These are phyloP conservation scores for Cyclopterus lumpus DNA, from an alignment of 2,797 vertebrate genomes.

Conservation along the genomic window DNA sequence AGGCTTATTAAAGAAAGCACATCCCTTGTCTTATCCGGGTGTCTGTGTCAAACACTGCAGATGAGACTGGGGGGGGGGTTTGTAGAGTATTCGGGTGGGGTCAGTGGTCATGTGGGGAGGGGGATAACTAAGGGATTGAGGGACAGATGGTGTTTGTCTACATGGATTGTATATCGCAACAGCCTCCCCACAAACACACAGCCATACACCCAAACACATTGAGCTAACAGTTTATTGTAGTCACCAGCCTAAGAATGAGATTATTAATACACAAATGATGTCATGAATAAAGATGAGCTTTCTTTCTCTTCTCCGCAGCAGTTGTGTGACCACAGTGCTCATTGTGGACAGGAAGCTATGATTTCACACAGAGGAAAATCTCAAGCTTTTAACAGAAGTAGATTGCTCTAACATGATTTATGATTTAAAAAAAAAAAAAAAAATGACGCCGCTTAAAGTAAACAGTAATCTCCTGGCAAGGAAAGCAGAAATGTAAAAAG, in stretches of 20 bases:
- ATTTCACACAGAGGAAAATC: neutral
- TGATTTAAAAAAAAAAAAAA: neutral
- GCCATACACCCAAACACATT: constrained; percentile 15
- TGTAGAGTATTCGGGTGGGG: constrained; percentile 34
- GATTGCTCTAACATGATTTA: neutral
- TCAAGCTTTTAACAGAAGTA: neutral
- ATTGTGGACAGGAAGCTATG: constrained; percentile 14
- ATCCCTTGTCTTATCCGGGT: constrained; percentile 10
- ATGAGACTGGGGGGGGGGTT: constrained; percentile 33
- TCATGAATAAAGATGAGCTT: neutral
- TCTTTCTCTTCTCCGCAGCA: neutral
- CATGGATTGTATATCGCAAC: constrained; percentile 48
- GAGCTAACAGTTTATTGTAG: constrained; percentile 4
- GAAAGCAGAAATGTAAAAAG: neutral
- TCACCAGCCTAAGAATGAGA: constrained; percentile 4
- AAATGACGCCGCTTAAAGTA: neutral
- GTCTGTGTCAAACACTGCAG: constrained; percentile 38
- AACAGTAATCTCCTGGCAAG: neutral
- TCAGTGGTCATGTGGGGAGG: constrained; percentile 40
- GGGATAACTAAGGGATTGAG: constrained; percentile 49
- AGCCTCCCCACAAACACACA: constrained; percentile 28
- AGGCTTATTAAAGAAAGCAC: constrained; percentile 23
- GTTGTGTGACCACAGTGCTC: neutral
- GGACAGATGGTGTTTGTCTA: constrained; percentile 82
- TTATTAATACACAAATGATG: constrained; percentile 19